Base-by-base conservation (phyloP, 2,888 invertebrate genomes). In the Rosalia funebris region DNA sequence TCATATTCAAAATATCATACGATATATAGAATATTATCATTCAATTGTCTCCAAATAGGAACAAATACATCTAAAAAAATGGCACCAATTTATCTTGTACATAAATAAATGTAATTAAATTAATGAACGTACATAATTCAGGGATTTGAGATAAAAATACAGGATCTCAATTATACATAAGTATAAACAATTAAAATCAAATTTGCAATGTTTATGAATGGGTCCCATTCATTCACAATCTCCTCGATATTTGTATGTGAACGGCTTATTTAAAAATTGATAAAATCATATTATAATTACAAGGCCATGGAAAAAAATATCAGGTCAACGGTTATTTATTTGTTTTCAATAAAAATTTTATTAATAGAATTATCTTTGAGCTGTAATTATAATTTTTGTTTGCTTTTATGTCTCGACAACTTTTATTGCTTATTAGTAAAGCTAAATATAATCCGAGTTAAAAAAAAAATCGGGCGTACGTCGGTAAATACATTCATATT, bases 361-460 rank as follows among this genome's bases (percentile, higher is more conserved):
- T 52, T 52, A 52, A 52, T 53, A 52, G 52, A 52, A 31, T 52
- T 48, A 48, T 48, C 48, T 46, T 1, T 3, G 34, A 34, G 12
- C 9, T 25, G 20, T 17, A 31, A 17, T 52, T 52, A 42, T 12
- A 17, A 11, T 31, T 50, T 37, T 12, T 42, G 53, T 53, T 53
- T 53, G 32, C 42, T 53, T 32, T 34, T 11, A 1, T 14, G 53
- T 53, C 53, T 53, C 53, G 41, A 42, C 53, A 11, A 11, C 19
- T 53, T 53, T 53, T 53, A 53, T 53, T 42, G 19, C 32, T 1
- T 15, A 42, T 10, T 19, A 53, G 42, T 42, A 50, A 12, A 12
- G 12, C 12, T 41, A 25, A 50, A 50, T 19, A 39, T 50, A 39
- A 34, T 5, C 34, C 11, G 11, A 11, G 3, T 10, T 9, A 25